These are phyloP conservation scores for Eugnorisma glareosa DNA, from an alignment of 2,888 invertebrate species.

Conservation along the genomic window DNA sequence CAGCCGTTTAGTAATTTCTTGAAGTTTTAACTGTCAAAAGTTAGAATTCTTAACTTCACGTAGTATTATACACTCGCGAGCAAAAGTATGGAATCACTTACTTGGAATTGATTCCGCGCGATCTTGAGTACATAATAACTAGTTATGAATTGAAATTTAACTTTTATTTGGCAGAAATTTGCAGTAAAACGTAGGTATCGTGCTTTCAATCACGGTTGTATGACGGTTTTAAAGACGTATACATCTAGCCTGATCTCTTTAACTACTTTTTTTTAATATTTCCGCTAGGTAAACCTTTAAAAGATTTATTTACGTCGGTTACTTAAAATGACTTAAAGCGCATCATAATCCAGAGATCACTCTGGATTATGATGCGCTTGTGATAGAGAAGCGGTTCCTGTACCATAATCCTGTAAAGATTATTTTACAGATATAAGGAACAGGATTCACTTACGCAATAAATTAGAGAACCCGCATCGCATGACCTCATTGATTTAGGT, in stretches of 20 bases:
- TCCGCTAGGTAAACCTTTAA: not conserved
- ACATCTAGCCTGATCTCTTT: not conserved
- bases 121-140: no score
- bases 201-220: no score
- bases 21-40: no score
- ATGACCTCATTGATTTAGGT: not conserved
- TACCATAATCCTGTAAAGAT: not conserved
- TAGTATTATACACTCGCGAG: no score
- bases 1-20: no score
- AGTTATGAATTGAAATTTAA: no score
- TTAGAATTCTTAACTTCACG: no score
- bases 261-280: not conserved
- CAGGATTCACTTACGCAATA: not conserved
- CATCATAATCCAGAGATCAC: conserved; percentile 16
- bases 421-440: not conserved
- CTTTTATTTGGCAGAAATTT: not conserved
- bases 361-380: conserved; percentile 10
- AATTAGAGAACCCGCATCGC: not conserved
- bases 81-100: no score
- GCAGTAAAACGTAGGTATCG: not conserved
- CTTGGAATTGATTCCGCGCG: no score
- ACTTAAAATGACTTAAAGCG: not conserved
- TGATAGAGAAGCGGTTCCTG: not conserved
- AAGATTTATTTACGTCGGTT: conserved; percentile 2
- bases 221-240: no score